Evolutionary conservation across 1,140 invertebrate species (phyloP).

Genomic region (Aphaenogaster rudis): DNA sequence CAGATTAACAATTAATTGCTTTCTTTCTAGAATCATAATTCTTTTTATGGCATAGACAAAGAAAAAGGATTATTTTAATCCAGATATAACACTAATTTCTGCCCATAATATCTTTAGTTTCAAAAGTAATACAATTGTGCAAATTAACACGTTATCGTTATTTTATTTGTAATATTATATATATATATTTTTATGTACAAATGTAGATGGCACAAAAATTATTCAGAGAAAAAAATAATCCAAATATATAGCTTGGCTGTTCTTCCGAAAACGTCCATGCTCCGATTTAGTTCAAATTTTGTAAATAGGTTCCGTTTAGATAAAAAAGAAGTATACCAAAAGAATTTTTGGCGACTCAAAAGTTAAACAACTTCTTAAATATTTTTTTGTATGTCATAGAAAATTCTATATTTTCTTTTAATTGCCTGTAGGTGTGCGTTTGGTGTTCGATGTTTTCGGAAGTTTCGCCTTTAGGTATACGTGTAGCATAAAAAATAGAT

Average conservation of each 20-base stretch:
- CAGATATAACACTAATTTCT: neutral
- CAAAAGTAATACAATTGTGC: neutral
- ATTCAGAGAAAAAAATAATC: neutral
- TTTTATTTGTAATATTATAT: conserved; percentile 10
- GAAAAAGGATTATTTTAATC: neutral
- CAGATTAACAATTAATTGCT: neutral
- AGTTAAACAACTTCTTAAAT: no score
- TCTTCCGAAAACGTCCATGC: no score
- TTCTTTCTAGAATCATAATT: neutral
- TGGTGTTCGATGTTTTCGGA: no score
- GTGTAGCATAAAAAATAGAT: neutral
- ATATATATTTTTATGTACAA: neutral
- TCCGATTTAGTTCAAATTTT: no score
- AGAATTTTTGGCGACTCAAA: no score
- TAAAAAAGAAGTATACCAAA: no score
- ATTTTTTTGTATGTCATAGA: no score
- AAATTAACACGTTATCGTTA: neutral
- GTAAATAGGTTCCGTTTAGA: no score
- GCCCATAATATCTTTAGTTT: neutral
- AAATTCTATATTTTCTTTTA: no score
- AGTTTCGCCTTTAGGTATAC: neutral
- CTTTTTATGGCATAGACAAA: neutral
- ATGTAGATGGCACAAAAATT: neutral
- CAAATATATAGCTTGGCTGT: neutral
- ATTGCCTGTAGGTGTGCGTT: no score